Evolutionary conservation across 2,797 vertebrate species (phyloP), one percentile per base, ranked within the genome.

Genomic region (Merluccius polli): DNA sequence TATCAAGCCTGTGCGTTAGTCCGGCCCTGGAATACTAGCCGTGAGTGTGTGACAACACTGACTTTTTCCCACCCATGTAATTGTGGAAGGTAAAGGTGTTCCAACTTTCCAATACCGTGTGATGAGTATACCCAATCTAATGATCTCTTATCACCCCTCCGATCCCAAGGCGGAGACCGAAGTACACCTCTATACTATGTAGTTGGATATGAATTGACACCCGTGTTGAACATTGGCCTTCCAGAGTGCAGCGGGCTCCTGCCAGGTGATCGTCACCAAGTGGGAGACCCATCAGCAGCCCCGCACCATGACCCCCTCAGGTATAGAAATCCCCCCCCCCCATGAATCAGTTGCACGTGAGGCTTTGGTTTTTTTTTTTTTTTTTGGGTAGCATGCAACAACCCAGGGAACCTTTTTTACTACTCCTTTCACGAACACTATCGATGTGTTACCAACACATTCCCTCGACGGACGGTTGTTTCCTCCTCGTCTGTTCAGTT

Each of bases 271-370:
- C 96, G 94, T 99, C 95, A 97, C 94, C 95, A 95, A 93, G 95
- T 99, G 98, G 98, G 98, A 99, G 97, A 99, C 96, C 94, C 98
- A 98, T 96, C 97, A 95, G 87, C 96, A 95, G 81, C 96, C 97
- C 91, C 96, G 98, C 95, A 95, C 93, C 92, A 95, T 99, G 95
- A 96, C 93, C 92, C 95, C 96, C 94, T 96, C 97, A 98, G 98
- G 98, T 99, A 99, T 95, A 95, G 74, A 87, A 84, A 8, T 21
- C 52, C 52, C 38, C 38, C 38, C 38, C 52, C 52, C 77, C 78
- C 73, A 70, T 79, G 36, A 73, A 75, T 87, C 81, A 2, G 72
- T 70, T 82, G 78, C 81, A 84, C n/a, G 0, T 1, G 82, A 81
- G 85, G 75, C 73, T 88, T 87, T 59, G 52, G 44, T 48, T 48